Evolutionary conservation across 37 sponge, comb jelly and placozoan species (phyloP).

Genomic region (Mnemiopsis leidyi): DNA sequence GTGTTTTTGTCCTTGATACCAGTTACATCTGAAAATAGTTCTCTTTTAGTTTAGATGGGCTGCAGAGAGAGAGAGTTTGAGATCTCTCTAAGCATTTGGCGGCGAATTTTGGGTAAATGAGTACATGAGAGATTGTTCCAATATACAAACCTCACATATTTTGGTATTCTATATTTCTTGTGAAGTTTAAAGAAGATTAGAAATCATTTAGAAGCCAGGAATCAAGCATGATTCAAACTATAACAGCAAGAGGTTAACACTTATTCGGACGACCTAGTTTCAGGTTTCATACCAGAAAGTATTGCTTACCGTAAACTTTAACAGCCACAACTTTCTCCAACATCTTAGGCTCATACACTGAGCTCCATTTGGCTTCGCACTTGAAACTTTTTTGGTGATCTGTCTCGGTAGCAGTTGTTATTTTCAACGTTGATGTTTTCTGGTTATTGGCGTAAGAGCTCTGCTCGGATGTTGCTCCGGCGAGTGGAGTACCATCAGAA

Average conservation of each 20-base stretch:
- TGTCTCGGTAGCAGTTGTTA: neutral
- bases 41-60: too few species aligned
- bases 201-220: too few species aligned
- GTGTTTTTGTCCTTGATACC: neutral
- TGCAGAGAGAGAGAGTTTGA: too few species aligned
- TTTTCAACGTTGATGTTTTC: neutral
- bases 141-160: too few species aligned
- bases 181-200: too few species aligned
- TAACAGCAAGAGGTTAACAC: too few species aligned
- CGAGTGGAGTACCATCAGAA: neutral
- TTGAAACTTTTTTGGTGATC: neutral
- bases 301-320: neutral
- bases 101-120: too few species aligned
- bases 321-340: neutral
- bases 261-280: too few species aligned
- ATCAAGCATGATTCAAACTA: too few species aligned
- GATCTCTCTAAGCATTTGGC: too few species aligned
- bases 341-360: neutral
- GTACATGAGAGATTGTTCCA: too few species aligned
- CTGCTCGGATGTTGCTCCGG: neutral
- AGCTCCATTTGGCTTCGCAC: neutral
- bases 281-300: neutral
- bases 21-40: neutral
- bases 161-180: too few species aligned
- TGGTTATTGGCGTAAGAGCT: neutral